phyloP scores from a whole-genome alignment of 2,888 invertebrate genomes.

The Euspilapteryx auroguttella region DNA sequence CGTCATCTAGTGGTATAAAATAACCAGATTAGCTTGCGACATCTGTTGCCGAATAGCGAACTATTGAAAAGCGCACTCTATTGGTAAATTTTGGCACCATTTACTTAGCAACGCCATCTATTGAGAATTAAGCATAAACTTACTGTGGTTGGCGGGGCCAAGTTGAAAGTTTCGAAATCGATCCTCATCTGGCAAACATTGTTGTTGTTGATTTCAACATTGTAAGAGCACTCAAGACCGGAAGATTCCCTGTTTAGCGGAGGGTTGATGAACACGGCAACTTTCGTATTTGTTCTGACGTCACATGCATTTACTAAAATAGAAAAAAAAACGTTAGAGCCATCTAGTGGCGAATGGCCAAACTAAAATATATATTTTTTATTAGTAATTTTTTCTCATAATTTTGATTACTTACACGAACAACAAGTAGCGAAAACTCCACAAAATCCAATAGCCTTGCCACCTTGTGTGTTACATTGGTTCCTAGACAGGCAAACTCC shows the following conservation, averaged over 20 bases:
- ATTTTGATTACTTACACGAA: constrained; percentile 28
- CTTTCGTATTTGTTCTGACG: constrained; percentile 37
- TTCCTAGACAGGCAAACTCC: constrained; percentile 54
- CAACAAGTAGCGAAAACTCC: constrained; percentile 54
- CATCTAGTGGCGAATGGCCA: constrained; percentile 10
- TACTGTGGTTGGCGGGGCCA: constrained; percentile 49
- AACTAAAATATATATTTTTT: too few relatives aligned
- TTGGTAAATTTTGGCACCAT: too few relatives aligned
- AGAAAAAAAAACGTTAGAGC: constrained; percentile 11
- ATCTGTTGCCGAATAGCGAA: too few relatives aligned
- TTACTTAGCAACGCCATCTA: too few relatives aligned
- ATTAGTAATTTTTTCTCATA: too few relatives aligned
- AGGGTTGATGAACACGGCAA: constrained; percentile 49
- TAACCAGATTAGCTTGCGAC: too few relatives aligned
- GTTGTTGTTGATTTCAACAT: constrained; percentile 58
- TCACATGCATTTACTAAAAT: constrained; percentile 46
- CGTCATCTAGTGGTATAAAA: too few relatives aligned
- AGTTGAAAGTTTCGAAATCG: constrained; percentile 58
- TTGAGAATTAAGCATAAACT: too few relatives aligned
- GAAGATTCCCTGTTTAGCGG: constrained; percentile 37
- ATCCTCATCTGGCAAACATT: constrained; percentile 64
- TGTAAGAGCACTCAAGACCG: constrained; percentile 53
- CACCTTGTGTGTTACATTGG: constrained; percentile 56
- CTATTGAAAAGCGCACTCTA: too few relatives aligned
- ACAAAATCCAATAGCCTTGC: constrained; percentile 50